Evolutionary conservation across 2,888 invertebrate genomes (phyloP).

Genomic region (Limnephilus lunatus): DNA sequence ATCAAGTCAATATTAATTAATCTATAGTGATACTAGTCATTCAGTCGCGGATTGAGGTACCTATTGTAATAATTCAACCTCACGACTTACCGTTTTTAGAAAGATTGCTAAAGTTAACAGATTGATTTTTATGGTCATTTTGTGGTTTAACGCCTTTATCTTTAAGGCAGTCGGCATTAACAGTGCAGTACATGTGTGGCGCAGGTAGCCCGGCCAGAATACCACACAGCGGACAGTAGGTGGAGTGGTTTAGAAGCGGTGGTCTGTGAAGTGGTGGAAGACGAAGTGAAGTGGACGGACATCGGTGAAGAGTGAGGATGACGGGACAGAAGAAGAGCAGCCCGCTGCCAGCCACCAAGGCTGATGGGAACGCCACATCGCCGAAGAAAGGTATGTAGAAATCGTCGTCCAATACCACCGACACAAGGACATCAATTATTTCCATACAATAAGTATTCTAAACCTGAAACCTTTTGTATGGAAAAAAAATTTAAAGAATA

Average conservation of each 20-base stretch:
- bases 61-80: background rate
- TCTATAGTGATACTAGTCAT: background rate
- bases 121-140: background rate
- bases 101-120: background rate
- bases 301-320: constrained; percentile 24
- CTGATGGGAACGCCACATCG: constrained; percentile 72
- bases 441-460: background rate
- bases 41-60: background rate
- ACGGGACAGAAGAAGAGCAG: constrained; percentile 56
- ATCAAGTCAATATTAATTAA: background rate
- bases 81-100: background rate
- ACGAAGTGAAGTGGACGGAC: background rate
- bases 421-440: background rate
- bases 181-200: background rate
- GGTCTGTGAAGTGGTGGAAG: constrained; percentile 12
- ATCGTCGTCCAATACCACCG: background rate
- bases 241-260: constrained; percentile 33
- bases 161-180: background rate
- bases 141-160: constrained; percentile 2
- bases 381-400: constrained; percentile 75
- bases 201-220: background rate
- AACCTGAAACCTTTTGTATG: background rate
- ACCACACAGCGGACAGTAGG: background rate
- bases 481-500: no score
- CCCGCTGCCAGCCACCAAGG: constrained; percentile 60